These are phyloP conservation scores for Neogobius melanostomus DNA, from an alignment of 2,113 vertebrate genomes.

Conservation along the genomic window DNA sequence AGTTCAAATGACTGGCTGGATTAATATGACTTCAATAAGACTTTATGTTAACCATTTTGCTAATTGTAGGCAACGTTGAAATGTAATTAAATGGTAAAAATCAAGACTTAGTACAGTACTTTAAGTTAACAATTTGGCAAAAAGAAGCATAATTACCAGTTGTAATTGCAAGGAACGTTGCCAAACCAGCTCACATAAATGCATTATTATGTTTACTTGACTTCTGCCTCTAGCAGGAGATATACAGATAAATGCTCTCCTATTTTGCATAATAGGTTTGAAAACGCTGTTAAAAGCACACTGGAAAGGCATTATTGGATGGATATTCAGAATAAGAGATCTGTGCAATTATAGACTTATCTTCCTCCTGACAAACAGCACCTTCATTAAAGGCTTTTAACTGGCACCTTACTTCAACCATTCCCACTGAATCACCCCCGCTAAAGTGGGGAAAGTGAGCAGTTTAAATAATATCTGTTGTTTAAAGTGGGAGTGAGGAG, in stretches of 20 bases:
- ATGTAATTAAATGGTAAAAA: neutral
- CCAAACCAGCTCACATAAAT: constrained; percentile 26
- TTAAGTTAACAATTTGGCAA: neutral
- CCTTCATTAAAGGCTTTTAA: constrained; percentile 63
- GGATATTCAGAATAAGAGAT: constrained; percentile 51
- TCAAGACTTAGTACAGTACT: neutral
- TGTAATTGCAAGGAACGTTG: neutral
- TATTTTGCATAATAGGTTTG: constrained; percentile 22
- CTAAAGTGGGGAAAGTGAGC: constrained; percentile 53
- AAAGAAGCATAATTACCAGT: neutral
- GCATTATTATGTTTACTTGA: constrained; percentile 25
- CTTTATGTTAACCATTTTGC: neutral
- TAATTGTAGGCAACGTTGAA: neutral
- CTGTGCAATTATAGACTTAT: constrained; percentile 62
- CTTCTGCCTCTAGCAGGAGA: constrained; percentile 2
- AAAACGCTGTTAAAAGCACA: constrained; percentile 39
- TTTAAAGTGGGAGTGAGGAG: too few species aligned
- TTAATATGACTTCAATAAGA: neutral
- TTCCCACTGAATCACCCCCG: constrained; percentile 39
- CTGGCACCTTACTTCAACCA: constrained; percentile 54
- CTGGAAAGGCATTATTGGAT: constrained; percentile 39
- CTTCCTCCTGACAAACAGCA: constrained; percentile 52
- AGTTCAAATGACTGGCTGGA: neutral
- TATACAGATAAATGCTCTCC: constrained; percentile 12
- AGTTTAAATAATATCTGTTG: constrained; percentile 35